Conservation (phyloP, 53 echinoderm and acorn worm species). For the Glandiceps talaboti region DNA sequence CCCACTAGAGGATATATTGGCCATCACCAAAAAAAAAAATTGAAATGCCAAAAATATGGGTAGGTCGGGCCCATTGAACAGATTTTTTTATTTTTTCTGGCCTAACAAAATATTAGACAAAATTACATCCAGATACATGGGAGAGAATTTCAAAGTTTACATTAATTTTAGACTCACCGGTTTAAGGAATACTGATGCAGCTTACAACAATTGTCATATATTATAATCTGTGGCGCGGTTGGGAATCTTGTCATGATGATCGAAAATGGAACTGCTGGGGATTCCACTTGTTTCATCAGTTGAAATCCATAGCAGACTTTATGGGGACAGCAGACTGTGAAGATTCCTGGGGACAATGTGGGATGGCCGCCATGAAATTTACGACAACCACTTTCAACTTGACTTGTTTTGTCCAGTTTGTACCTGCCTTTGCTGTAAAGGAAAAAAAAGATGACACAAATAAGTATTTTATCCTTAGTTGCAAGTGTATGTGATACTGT, state of each 20-base stretch:
- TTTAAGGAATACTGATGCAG: slow-evolving; percentile 8
- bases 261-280: slow-evolving; percentile 4
- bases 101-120: too few species aligned
- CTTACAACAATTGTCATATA: slow-evolving; percentile 9
- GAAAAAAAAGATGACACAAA: not conserved
- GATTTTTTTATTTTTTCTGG: too few species aligned
- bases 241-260: slow-evolving; percentile 10
- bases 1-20: too few species aligned
- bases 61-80: too few species aligned
- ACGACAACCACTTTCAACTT: not conserved
- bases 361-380: slow-evolving; percentile 1
- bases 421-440: not conserved
- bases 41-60: too few species aligned
- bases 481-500: too few species aligned
- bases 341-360: slow-evolving; percentile 10
- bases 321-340: slow-evolving; percentile 6
- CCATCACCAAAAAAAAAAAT: too few species aligned
- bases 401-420: not conserved
- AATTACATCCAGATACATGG: too few species aligned
- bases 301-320: slow-evolving; percentile 10
- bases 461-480: too few species aligned
- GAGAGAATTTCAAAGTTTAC: too few species aligned
- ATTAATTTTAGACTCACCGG: slow-evolving; percentile 4
- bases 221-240: slow-evolving; percentile 1
- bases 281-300: slow-evolving; percentile 1